These are phyloP conservation scores for Endomychus coccineus DNA, from an alignment of 2,888 invertebrate genomes.

Conservation along the genomic window DNA sequence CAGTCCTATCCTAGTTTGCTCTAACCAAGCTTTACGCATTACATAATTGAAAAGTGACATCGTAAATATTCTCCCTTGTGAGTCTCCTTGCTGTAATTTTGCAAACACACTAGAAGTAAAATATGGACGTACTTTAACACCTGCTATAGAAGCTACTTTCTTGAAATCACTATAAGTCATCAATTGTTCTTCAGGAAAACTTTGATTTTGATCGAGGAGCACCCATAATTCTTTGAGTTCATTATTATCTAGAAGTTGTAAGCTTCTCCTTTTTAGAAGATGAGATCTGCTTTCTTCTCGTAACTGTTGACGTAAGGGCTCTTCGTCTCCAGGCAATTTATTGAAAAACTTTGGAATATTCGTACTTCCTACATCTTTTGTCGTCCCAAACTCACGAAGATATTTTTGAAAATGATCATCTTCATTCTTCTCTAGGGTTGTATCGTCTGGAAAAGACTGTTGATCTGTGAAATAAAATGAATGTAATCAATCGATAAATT, in stretches of 20 bases:
- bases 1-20: slow-evolving; percentile 88
- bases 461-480: slow-evolving; percentile 4
- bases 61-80: slow-evolving; percentile 79
- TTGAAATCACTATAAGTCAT: slow-evolving; percentile 81
- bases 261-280: slow-evolving; percentile 77
- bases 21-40: slow-evolving; percentile 91
- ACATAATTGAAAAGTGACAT: slow-evolving; percentile 90
- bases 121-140: slow-evolving; percentile 53
- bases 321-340: slow-evolving; percentile 69
- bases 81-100: slow-evolving; percentile 78
- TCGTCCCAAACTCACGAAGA: slow-evolving; percentile 29
- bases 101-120: slow-evolving; percentile 83
- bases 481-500: too few species aligned
- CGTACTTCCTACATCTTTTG: slow-evolving; percentile 9
- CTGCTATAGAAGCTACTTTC: slow-evolving; percentile 67
- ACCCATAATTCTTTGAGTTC: slow-evolving; percentile 80
- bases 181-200: slow-evolving; percentile 70
- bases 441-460: neutral
- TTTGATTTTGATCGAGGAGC: slow-evolving; percentile 73
- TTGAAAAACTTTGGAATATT: slow-evolving; percentile 68
- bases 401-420: slow-evolving; percentile 32
- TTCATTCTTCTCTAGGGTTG: slow-evolving; percentile 26
- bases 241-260: slow-evolving; percentile 76
- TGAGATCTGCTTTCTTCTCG: slow-evolving; percentile 84
- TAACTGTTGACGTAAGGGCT: slow-evolving; percentile 69